Percentiles rank a stretch among this genome's conserved stretches.
These are phyloP conservation scores for Morpho deidamia DNA, from an alignment of 2,888 invertebrate species.

Conservation along the genomic window DNA sequence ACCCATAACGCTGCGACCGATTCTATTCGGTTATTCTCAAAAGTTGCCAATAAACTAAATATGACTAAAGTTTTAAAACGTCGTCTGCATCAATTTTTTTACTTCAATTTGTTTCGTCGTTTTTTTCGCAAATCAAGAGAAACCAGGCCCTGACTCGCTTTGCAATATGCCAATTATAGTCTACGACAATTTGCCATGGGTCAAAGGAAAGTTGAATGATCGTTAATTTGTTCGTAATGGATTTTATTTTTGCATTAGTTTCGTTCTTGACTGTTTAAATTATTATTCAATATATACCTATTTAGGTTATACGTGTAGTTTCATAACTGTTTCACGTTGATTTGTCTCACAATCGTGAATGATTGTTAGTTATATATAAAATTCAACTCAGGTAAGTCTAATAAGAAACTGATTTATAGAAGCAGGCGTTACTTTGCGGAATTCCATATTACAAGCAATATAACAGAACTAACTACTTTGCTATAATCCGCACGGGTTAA, in stretches of 20 bases:
- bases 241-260: conserved; percentile 21
- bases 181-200: conserved; percentile 13
- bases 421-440: too few species aligned
- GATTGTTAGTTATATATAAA: too few species aligned
- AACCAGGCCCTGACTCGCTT: conserved; percentile 16
- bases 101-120: conserved; percentile 4
- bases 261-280: conserved; percentile 28
- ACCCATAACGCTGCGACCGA: background rate
- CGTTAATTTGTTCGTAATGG: conserved; percentile 11
- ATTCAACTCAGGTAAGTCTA: too few species aligned
- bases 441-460: too few species aligned
- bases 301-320: too few species aligned
- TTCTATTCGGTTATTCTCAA: too few species aligned
- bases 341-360: too few species aligned
- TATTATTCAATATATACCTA: conserved; percentile 1
- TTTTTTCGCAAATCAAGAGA: conserved; percentile 13
- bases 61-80: conserved; percentile 4
- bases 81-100: conserved; percentile 9
- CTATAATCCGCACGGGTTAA: too few species aligned
- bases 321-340: too few species aligned
- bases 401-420: too few species aligned
- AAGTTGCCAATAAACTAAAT: background rate
- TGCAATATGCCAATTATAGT: conserved; percentile 9
- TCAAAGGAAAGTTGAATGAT: conserved; percentile 17
- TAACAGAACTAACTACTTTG: too few species aligned